Evolutionary conservation across 1,140 invertebrate species (phyloP).

Genomic region (Microplitis demolitor): DNA sequence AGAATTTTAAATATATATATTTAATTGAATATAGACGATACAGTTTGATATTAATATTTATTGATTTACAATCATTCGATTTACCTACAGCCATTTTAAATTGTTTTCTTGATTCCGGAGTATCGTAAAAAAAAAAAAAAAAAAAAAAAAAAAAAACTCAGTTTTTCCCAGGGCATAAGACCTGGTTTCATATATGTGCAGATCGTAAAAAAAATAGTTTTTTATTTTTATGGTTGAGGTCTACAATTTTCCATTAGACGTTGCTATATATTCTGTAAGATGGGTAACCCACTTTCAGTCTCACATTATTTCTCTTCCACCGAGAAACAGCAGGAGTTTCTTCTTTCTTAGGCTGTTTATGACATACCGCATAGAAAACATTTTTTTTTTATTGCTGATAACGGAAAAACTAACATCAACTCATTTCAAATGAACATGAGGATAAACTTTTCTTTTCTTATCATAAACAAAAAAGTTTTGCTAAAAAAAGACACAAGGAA

Average conservation of each 20-base stretch:
- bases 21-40: too few relatives aligned
- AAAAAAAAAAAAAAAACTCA: slow-evolving; percentile 12
- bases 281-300: slow-evolving; percentile 22
- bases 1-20: too few relatives aligned
- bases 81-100: too few relatives aligned
- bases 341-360: slow-evolving; percentile 50
- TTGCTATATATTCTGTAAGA: slow-evolving; percentile 35
- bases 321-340: slow-evolving; percentile 21
- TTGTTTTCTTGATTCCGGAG: background rate
- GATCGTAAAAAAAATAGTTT: slow-evolving; percentile 9
- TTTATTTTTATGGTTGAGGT: slow-evolving; percentile 20
- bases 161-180: slow-evolving; percentile 3
- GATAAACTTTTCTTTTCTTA: background rate
- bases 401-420: slow-evolving; percentile 47
- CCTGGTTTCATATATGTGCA: slow-evolving; percentile 1
- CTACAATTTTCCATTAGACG: slow-evolving; percentile 55
- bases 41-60: too few relatives aligned
- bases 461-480: background rate
- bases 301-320: slow-evolving; percentile 23
- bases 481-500: too few relatives aligned
- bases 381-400: slow-evolving; percentile 52
- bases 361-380: slow-evolving; percentile 51
- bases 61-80: too few relatives aligned
- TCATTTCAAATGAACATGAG: slow-evolving; percentile 36
- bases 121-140: slow-evolving; percentile 2